Percentiles rank a stretch among this genome's conserved stretches.
These are phyloP conservation scores for Achroia grisella DNA, from an alignment of 1,140 invertebrate species.

Conservation along the genomic window DNA sequence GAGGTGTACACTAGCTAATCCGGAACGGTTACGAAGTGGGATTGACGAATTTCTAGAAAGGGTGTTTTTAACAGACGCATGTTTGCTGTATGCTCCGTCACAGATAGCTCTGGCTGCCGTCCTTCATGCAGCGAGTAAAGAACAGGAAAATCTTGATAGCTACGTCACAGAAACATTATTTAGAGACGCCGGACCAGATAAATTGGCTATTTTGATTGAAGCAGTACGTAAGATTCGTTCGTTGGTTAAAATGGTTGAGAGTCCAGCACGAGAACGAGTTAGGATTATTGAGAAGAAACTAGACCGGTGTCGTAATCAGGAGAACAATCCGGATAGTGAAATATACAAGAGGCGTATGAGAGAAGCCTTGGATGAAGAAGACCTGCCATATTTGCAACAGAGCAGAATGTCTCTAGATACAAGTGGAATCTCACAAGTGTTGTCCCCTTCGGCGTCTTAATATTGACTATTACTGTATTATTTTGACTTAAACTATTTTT, in stretches of 20 bases:
- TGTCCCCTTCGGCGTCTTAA: constrained; percentile 1
- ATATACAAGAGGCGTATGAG: constrained; percentile 76
- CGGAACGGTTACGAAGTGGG: constrained; percentile 86
- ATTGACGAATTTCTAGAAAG: constrained; percentile 95
- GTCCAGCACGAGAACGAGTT: constrained; percentile 81
- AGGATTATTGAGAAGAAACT: constrained; percentile 90
- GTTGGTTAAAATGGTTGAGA: constrained; percentile 89
- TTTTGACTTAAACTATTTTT: not conserved
- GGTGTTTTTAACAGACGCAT: constrained; percentile 91
- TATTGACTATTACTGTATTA: not conserved
- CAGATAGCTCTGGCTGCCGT: constrained; percentile 94
- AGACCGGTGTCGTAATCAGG: constrained; percentile 93
- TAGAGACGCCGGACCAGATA: constrained; percentile 78
- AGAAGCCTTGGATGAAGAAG: constrained; percentile 64
- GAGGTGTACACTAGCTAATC: constrained; percentile 85
- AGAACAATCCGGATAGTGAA: constrained; percentile 94
- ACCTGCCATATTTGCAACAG: constrained; percentile 47
- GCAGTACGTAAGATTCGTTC: constrained; percentile 89
- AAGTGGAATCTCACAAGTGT: constrained; percentile 43
- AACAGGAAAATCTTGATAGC: constrained; percentile 90
- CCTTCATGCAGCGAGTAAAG: constrained; percentile 89
- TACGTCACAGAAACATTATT: constrained; percentile 93
- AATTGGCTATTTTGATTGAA: constrained; percentile 86
- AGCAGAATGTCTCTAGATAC: constrained; percentile 54
- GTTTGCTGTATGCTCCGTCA: constrained; percentile 92